Base-by-base conservation (phyloP, 2,797 vertebrate genomes). In the Acipenser transmontanus region DNA sequence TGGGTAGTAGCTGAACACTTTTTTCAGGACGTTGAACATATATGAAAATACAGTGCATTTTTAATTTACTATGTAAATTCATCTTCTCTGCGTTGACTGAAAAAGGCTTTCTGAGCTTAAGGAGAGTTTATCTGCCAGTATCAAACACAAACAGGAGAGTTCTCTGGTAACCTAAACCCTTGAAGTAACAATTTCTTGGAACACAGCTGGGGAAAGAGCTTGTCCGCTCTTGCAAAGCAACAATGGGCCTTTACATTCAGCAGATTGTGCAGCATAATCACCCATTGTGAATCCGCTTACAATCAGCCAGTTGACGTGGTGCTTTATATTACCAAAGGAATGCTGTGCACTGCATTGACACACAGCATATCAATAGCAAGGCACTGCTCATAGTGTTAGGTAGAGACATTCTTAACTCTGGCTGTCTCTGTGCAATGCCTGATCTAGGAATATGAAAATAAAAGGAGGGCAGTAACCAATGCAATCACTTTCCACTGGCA, bases 231-330 rank as follows among this genome's bases (percentile, higher is more conserved):
- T 72, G 61, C 63, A 74, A 66, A 64, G 64, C 59, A 56, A 59
- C 68, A 60, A 73, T 62, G 69, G 57, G 66, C 64, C 56, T 49
- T 63, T 59, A 69, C 70, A 67, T 75, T 70, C 73, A 68, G 76
- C 67, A 66, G 34, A 34, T 13, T 51, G 56, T 64, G 52, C 12
- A 57, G 67, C 12, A 68, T 69, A 74, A 70, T 67, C 63, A 66
- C 67, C 62, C 49, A 69, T 61, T 69, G 71, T 73, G 67, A 68
- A 66, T 66, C 62, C 50, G 65, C 49, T 67, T 73, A 71, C 60
- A 14, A 56, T 63, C 59, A 56, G 66, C 62, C 12, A 56, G 12
- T 57, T 57, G 54, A 57, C 54, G 12, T 57, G 54, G 14, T 57
- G 12, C 54, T 57, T 57, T 57, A 57, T 67, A 10, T 61, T 4